Evolutionary conservation across 2,888 invertebrate genomes (phyloP), one percentile per base, ranked within the genome.

Genomic region (Noctua janthina): DNA sequence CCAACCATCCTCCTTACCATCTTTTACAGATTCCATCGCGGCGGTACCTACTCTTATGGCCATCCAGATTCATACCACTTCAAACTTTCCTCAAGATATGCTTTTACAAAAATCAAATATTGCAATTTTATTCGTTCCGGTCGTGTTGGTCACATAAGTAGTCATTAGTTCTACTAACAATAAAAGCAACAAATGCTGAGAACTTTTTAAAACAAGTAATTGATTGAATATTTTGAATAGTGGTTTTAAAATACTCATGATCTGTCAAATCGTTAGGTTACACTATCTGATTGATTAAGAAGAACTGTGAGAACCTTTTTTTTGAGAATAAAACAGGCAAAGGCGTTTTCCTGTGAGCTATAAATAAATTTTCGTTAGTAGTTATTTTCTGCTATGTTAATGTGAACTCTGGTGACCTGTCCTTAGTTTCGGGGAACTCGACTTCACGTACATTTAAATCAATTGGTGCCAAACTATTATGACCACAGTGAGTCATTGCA

Each of bases 401-500:
- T 3, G 20, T 78, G 72, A 78, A 78, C 68, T 84, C 35, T 1
- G 74, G 17, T 87, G 78, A 83, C 87, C 56, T 74, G 69, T 75
- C 39, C 46, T 49, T 51, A 20, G 23, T 73, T 78, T 78, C 73
- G 43, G 35, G 39, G 66, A 83, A 87, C 6, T 54, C 15, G 49
- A 23, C 23, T 39, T 66, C 17, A 69, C 17, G 8, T 70, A 46
- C 15, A 72, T 72, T 59, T 71, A 4, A 70, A 72, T 62, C 15
- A 15, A 39, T 15, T 54, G 75, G 39, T n/a, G 15, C 15, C 8
- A 43, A 59, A 1, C 10, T 69, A 13, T 78, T 13, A 54, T 29
- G 23, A 76, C 62, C 74, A 39, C 49, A 62, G 49, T 87, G 88
- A 85, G 43, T 87, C 85, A 87, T 64, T 59, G 66, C 29, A 29